Evolutionary conservation across 2,113 vertebrate species (phyloP).

Genomic region (Dipodomys ordii): DNA sequence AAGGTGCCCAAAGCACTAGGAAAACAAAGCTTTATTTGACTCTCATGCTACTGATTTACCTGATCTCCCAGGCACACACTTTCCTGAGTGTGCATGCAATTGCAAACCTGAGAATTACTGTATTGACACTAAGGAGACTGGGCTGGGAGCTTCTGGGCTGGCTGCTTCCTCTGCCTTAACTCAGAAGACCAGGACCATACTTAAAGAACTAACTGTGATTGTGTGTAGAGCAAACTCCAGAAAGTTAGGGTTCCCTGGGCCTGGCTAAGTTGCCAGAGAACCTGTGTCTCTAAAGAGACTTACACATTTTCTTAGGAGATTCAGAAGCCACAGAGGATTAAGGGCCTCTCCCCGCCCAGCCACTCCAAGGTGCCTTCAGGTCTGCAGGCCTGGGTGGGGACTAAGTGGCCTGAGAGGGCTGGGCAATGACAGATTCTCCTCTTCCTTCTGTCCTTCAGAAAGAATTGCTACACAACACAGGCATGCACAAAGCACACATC

Average conservation of each 20-base stretch:
- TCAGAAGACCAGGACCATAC: background rate
- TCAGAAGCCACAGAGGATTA: conserved; percentile 46
- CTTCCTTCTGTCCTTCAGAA: background rate
- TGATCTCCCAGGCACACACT: background rate
- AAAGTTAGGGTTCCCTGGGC: background rate
- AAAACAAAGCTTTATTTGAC: conserved; percentile 56
- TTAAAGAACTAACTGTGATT: background rate
- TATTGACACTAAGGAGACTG: conserved; percentile 48
- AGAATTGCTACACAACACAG: background rate
- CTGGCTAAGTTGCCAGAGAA: background rate
- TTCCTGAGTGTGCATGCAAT: background rate
- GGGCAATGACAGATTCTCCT: background rate
- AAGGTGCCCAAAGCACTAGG: conserved; percentile 48
- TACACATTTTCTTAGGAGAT: conserved; percentile 16
- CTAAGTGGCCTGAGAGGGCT: background rate
- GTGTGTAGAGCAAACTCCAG: background rate
- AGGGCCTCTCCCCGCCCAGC: background rate
- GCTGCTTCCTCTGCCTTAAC: background rate
- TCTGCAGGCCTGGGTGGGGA: conserved; percentile 38
- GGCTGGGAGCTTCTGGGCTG: background rate
- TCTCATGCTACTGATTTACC: conserved; percentile 6
- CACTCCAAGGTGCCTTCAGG: conserved; percentile 50
- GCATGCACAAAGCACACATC: background rate
- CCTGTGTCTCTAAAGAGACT: conserved; percentile 30
- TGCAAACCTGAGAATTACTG: conserved; percentile 61